Percentiles rank a stretch among this genome's conserved stretches.
These are phyloP conservation scores for Planococcus citri DNA, from an alignment of 1,140 invertebrate genomes.

Conservation along the genomic window DNA sequence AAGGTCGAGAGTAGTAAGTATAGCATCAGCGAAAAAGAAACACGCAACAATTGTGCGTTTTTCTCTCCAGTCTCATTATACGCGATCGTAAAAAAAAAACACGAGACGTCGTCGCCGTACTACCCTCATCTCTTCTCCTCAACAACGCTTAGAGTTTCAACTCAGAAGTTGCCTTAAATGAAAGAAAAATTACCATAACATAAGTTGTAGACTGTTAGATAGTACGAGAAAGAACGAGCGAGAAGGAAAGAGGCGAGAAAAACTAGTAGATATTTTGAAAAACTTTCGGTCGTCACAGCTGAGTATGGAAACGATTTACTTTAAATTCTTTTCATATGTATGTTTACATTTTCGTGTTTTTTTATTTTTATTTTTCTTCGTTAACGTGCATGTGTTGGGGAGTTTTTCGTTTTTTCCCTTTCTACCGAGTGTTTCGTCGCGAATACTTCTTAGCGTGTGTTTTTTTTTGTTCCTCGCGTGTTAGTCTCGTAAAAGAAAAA, in stretches of 20 bases:
- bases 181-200: constrained; percentile 8
- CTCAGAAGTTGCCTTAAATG: neutral
- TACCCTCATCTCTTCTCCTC: no score
- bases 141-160: no score
- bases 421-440: neutral
- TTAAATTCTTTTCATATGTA: constrained; percentile 1
- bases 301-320: constrained; percentile 1
- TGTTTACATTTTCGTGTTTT: neutral
- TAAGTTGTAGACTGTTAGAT: neutral
- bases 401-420: neutral
- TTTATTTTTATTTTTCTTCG: neutral
- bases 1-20: no score
- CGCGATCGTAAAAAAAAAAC: neutral
- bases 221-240: no score
- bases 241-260: no score
- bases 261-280: neutral
- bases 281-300: neutral
- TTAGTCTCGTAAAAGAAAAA: neutral
- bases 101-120: neutral
- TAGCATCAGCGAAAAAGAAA: neutral
- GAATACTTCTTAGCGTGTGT: neutral
- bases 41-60: neutral
- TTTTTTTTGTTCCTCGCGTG: no score
- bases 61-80: neutral
- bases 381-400: neutral